Base-by-base conservation (phyloP, 2,113 vertebrate species). In the Colius striatus region DNA sequence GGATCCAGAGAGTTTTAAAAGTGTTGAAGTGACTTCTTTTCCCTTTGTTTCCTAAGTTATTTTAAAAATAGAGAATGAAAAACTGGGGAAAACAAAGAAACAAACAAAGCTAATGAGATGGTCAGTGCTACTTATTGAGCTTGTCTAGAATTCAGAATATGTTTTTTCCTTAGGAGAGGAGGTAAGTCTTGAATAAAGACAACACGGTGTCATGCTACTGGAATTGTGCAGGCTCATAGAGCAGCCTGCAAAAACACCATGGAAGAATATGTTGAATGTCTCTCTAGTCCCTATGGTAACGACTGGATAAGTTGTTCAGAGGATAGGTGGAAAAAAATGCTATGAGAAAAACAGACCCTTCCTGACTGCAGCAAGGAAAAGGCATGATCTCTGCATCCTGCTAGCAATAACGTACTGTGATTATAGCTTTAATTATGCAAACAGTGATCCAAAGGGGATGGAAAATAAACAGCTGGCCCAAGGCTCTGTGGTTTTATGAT, bases 271-370 rank as follows among this genome's bases (percentile, higher is more conserved):
- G 48, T 23, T 93, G 77, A 77, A 92, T 92, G 47, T 93, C 96
- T 91, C 94, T 83, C 45, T 83, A 76, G 85, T 96, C 91, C 84
- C 95, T 87, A 92, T 96, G 92, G 97, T 80, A 97, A 96, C 92
- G 34, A 76, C 81, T 72, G 51, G 65, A 41, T 71, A 90, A 94
- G 88, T 87, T 95, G 70, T 81, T 96, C 92, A 96, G 55, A 96
- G 91, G 93, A 95, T 85, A 96, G 93, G 63, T 53, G 72, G 86
- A 84, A 97, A 97, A 90, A 96, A 95, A 75, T 48, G 38, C 58
- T 95, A 97, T 90, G 93, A 93, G 95, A 95, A 97, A 97, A 97
- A 84, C 97, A 97, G 91, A 83, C 30, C 55, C 41, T 94, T 89
- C 93, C 95, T 90, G 84, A 94, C 57, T 88, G 62, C 47, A 93